Percentiles rank a stretch among this genome's conserved stretches.
These are phyloP conservation scores for Porites evermanni DNA, from an alignment of 92 coral and sea anemone genomes.

Conservation along the genomic window DNA sequence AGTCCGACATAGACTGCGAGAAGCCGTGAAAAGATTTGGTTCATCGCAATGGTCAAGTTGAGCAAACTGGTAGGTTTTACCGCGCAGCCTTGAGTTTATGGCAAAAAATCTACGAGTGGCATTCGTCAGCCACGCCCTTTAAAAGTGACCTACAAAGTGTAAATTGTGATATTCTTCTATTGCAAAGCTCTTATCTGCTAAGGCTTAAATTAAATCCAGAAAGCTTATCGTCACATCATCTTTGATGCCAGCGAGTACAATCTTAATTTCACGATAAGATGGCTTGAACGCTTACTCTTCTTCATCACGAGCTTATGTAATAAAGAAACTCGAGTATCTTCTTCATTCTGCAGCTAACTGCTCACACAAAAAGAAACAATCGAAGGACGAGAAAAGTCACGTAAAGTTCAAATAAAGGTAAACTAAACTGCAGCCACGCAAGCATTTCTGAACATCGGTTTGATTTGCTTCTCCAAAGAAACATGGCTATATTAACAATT, in stretches of 20 bases:
- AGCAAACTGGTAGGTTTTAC: no score
- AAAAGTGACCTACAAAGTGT: not conserved
- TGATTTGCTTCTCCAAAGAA: no score
- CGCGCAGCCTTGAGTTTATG: no score
- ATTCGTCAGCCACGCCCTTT: not conserved
- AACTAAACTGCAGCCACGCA: not conserved
- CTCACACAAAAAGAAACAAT: not conserved
- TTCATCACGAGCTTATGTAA: no score
- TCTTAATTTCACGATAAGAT: slow-evolving; percentile 12
- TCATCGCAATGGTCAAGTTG: no score
- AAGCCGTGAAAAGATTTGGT: no score
- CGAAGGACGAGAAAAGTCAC: not conserved
- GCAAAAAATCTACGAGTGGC: no score
- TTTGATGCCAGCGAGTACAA: not conserved
- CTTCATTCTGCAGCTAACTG: not conserved
- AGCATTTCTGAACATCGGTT: no score
- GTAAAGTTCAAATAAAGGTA: not conserved
- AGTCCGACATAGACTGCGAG: no score
- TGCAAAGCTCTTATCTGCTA: slow-evolving; percentile 13
- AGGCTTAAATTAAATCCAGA: slow-evolving; percentile 22
- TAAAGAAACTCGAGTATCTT: no score
- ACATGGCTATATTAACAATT: no score
- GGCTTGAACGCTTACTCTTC: not conserved
- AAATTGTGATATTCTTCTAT: not conserved
- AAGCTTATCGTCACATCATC: slow-evolving; percentile 39